A percentile compares a stretch with the other conserved stretches of the same genome.
These are phyloP conservation scores for Formica aserva DNA, from an alignment of 2,888 invertebrate genomes.

Conservation along the genomic window DNA sequence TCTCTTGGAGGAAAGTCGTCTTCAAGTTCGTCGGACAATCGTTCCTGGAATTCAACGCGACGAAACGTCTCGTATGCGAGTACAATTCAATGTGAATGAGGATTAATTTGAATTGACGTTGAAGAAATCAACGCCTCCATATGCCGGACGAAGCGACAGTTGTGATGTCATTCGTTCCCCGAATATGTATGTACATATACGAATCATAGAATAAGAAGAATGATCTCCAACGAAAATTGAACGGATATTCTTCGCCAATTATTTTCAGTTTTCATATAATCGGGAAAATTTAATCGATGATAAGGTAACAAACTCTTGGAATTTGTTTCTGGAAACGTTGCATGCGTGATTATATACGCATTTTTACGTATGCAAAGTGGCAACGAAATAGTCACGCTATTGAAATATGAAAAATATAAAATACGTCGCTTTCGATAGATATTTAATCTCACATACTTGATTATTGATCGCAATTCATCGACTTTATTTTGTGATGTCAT, in stretches of 20 bases:
- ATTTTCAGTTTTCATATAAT: not conserved
- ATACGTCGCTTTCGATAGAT: not conserved
- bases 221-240: slow-evolving; percentile 4
- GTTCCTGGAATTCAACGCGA: not conserved
- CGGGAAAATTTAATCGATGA: not conserved
- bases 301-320: not conserved
- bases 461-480: not conserved
- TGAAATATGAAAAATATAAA: not conserved
- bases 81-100: slow-evolving; percentile 9
- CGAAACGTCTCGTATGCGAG: not conserved
- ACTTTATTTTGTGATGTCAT: not conserved
- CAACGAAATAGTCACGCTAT: not conserved
- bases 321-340: not conserved
- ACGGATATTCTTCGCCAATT: not conserved
- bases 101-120: slow-evolving; percentile 1
- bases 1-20: not conserved
- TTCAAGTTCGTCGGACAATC: not conserved
- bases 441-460: not conserved
- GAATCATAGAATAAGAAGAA: not conserved
- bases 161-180: not conserved
- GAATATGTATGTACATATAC: not conserved
- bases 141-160: not conserved
- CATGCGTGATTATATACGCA: not conserved
- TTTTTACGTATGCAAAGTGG: not conserved
- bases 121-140: not conserved